Base-by-base conservation (phyloP, 2,113 vertebrate species). In the Collichthys lucidus region DNA sequence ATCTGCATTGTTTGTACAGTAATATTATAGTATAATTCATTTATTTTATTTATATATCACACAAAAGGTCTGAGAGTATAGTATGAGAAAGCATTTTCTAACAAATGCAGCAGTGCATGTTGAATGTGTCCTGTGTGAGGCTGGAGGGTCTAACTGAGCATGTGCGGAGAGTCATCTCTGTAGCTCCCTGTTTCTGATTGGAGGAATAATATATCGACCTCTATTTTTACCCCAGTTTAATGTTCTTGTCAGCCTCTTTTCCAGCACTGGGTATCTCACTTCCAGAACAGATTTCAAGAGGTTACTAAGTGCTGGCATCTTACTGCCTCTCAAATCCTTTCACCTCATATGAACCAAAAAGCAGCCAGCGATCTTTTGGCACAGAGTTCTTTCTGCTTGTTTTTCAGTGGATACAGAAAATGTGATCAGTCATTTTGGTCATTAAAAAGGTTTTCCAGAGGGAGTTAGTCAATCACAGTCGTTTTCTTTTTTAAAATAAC, bases 221-320 rank as follows among this genome's bases (percentile, higher is more conserved):
- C 74, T 67, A 47, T 72, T 82, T 72, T 72, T 68, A 79, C 29
- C 40, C 9, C 40, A 52, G 19, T 80, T 71, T 68, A 78, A 90
- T 78, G 69, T 77, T 75, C 35, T 40, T 64, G 69, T 72, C 83
- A 83, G 75, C 67, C 68, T 67, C 22, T 44, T 66, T 46, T 77
- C 1, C 2, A 24, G 11, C 49, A 8, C 4, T 31, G 16, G 24
- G 11, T 83, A 67, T 78, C 52, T 0, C 65, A 79, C 52, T 62
- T 68, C 80, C 77, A 72, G 15, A 67, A 74, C 15, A 67, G 22
- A 52, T 70, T 74, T 61, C 66, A 19, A 35, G 53, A 57, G n/a
- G 70, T 57, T 82, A 74, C 56, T 74, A 17, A 72, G 55, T 15
- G 26, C 73, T 69, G 64, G 12, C 2, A 15, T 83, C 46, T 75